A percentile compares a stretch with the other conserved stretches of the same genome.
Evolutionary conservation across 2,113 vertebrate genomes (phyloP).

Genomic region (Dicaeum eximium): DNA sequence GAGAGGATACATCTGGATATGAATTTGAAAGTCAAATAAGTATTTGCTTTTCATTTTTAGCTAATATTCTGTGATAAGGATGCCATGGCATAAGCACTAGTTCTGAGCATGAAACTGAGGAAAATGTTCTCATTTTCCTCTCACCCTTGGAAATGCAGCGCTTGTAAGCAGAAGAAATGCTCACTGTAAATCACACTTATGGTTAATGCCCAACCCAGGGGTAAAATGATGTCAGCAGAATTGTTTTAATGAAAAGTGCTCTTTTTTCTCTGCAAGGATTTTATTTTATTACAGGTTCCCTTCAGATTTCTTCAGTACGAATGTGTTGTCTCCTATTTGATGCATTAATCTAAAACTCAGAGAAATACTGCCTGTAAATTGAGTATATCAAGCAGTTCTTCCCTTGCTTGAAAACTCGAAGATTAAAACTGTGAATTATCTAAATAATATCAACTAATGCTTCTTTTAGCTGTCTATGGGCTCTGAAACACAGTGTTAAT

Average conservation of each 20-base stretch:
- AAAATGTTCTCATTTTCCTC: neutral
- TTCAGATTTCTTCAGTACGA: neutral
- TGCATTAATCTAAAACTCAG: neutral
- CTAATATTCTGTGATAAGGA: neutral
- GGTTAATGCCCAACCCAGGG: neutral
- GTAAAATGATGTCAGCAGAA: constrained; percentile 27
- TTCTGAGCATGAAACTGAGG: neutral
- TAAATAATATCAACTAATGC: neutral
- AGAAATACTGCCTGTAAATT: neutral
- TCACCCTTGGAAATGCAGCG: neutral
- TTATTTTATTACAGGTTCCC: constrained; percentile 10
- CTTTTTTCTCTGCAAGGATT: neutral
- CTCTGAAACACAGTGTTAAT: neutral
- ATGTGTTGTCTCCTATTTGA: neutral
- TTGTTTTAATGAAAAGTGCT: constrained; percentile 27
- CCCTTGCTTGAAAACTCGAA: neutral
- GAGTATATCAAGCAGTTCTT: neutral
- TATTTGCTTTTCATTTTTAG: neutral
- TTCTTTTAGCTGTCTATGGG: neutral
- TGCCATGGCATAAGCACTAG: neutral
- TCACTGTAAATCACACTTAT: neutral
- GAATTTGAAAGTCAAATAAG: neutral
- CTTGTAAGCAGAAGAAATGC: neutral
- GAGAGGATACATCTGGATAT: neutral
- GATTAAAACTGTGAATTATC: constrained; percentile 55